Base-by-base conservation (phyloP, 2,797 vertebrate genomes). In the Sebastes umbrosus region DNA sequence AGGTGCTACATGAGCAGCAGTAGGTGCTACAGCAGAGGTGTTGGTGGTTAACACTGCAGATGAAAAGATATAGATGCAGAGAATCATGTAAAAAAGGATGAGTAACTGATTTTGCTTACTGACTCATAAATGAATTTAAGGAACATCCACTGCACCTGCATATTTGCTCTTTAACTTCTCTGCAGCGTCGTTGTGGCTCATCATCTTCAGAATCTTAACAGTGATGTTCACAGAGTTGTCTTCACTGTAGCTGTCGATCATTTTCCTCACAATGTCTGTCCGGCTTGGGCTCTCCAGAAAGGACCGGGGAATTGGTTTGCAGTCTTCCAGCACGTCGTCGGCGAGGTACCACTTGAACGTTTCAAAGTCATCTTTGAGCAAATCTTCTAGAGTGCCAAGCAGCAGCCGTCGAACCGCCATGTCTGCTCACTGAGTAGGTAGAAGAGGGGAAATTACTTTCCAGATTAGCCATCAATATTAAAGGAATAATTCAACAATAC, bases 251-350 rank as follows among this genome's bases (percentile, higher is more conserved):
- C 1, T 10, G 0, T 69, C 0, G 0, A 24, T 31, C 69, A 94
- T 70, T 3, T 0, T 8, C 0, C 1, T 52, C 54, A 87, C 86
- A 2, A 32, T 79, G 0, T 74, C 5, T 0, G 0, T 0, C 1
- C 64, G 67, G 1, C 3, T 0, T 2, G 54, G 2, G 0, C 2
- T 1, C 14, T 89, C 57, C 10, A 91, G 32, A 4, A 0, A 2
- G 39, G 6, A 0, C 29, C 0, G 14, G 0, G 43, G 39, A 46
- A 91, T 79, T 2, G 73, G 52, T 4, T 6, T 1, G 36, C 39
- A 71, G 29, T 16, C 3, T 0, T 58, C 64, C 27, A 79, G 1
- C 4, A 59, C 1, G 0, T 3, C 0, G 0, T 1, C 0, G 0
- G 2, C 0, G n/a, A 94, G 89, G 32, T 31, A 7, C 74, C 73